A percentile compares a stretch with the other conserved stretches of the same genome.
phyloP scores from a whole-genome alignment of 2,888 invertebrate species.

The Sminthurinus aureus region DNA sequence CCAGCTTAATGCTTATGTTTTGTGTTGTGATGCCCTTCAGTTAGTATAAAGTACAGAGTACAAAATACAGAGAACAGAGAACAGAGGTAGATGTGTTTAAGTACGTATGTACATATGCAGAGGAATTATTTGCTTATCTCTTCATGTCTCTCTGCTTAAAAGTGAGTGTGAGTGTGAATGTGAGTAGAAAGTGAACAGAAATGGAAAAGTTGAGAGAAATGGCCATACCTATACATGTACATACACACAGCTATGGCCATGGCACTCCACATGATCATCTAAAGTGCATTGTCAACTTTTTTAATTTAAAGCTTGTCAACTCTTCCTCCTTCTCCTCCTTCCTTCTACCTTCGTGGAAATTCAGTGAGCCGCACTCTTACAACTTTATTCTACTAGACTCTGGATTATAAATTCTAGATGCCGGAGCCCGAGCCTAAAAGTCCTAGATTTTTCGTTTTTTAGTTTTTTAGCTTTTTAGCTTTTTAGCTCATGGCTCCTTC shows the following conservation, averaged over 20 bases:
- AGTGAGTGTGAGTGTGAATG: background rate
- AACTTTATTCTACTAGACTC: too few relatives aligned
- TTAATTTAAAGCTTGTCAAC: slow-evolving; percentile 19
- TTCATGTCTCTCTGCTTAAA: background rate
- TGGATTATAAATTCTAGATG: background rate
- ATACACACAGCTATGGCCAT: too few relatives aligned
- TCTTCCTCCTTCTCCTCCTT: background rate
- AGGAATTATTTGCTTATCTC: background rate
- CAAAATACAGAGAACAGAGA: too few relatives aligned
- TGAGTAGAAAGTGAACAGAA: background rate
- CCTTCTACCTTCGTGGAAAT: background rate
- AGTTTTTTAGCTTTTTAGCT: background rate
- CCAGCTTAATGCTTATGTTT: too few relatives aligned
- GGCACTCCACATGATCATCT: background rate
- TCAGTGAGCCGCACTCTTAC: background rate
- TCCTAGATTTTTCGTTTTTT: background rate
- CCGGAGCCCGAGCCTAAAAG: background rate
- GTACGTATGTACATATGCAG: background rate
- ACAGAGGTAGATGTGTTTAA: background rate
- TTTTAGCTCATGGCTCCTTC: background rate
- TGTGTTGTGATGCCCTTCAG: too few relatives aligned
- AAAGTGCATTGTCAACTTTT: slow-evolving; percentile 22
- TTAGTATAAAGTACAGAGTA: background rate
- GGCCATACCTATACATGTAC: too few relatives aligned
- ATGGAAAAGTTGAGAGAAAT: background rate